A percentile compares a stretch with the other conserved stretches of the same genome.
phyloP scores from a whole-genome alignment of 2,888 invertebrate species.

The Drosophila nigritarsus region DNA sequence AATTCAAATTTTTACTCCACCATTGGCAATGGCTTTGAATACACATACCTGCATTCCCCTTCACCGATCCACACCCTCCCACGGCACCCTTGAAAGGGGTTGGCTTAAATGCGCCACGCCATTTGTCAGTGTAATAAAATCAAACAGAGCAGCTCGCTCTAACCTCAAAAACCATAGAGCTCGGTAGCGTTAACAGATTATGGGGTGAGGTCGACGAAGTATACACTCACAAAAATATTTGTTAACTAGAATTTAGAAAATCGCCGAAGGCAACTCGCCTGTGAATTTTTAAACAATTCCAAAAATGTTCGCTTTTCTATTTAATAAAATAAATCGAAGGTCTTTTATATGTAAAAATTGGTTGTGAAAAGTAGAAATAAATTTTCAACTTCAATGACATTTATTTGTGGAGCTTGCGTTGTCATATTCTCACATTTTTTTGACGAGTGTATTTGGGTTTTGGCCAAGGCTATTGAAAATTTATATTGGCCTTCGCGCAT shows the following conservation, averaged over 20 bases:
- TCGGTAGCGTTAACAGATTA: constrained; percentile 35
- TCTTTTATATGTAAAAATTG: neutral
- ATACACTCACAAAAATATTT: neutral
- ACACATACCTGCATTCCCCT: constrained; percentile 4
- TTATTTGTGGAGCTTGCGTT: no score
- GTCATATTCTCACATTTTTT: neutral
- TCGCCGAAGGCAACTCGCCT: no score
- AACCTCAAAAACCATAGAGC: constrained; percentile 70
- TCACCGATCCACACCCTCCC: neutral
- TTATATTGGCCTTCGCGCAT: constrained; percentile 75
- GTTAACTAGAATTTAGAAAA: neutral
- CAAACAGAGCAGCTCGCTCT: constrained; percentile 69
- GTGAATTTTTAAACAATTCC: neutral
- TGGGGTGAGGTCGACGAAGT: neutral
- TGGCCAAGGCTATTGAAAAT: constrained; percentile 66
- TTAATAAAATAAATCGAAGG: neutral
- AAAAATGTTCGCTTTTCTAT: neutral
- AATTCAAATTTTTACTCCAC: constrained; percentile 76
- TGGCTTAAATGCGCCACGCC: constrained; percentile 78
- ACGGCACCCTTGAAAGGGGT: constrained; percentile 36
- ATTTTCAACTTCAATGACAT: neutral
- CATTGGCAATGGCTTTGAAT: constrained; percentile 28
- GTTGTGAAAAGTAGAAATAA: neutral
- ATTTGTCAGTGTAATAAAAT: constrained; percentile 82
- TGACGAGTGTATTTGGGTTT: neutral